Conservation (phyloP, 2,113 vertebrate species). For the Seriola aureovittata region DNA sequence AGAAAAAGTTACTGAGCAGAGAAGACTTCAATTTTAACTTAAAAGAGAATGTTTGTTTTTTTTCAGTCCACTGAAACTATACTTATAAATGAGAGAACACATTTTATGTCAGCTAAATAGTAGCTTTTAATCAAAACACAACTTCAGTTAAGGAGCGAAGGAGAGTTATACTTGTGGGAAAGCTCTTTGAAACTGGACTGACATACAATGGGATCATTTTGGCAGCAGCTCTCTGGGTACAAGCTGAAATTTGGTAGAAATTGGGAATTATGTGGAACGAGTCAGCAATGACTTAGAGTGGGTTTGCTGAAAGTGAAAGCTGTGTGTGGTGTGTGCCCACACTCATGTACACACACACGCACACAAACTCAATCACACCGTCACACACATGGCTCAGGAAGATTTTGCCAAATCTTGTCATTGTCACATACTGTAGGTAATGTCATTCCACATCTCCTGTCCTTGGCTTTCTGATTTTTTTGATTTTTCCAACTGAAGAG, state of each 20-base stretch:
- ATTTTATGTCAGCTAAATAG: constrained; percentile 11
- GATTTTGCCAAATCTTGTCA: background rate
- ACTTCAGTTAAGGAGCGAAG: constrained; percentile 42
- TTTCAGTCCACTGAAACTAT: background rate
- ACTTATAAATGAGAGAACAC: background rate
- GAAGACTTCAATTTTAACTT: background rate
- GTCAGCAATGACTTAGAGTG: constrained; percentile 25
- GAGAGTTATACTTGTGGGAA: constrained; percentile 13
- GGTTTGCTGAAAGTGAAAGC: constrained; percentile 42
- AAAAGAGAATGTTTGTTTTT: background rate
- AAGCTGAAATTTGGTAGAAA: constrained; percentile 36
- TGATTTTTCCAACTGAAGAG: background rate
- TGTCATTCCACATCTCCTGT: background rate
- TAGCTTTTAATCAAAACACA: constrained; percentile 23
- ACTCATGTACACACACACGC: background rate
- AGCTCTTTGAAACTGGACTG: constrained; percentile 38
- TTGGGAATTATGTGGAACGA: constrained; percentile 35
- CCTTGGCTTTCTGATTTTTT: background rate
- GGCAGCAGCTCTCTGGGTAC: constrained; percentile 10
- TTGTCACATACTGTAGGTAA: constrained; percentile 7
- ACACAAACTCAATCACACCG: background rate
- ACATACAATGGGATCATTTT: constrained; percentile 10
- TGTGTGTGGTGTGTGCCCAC: constrained; percentile 1
- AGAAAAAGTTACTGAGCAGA: background rate
- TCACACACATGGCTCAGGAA: background rate